Base-by-base conservation (phyloP, 2,113 vertebrate genomes). In the Pithys albifrons region DNA sequence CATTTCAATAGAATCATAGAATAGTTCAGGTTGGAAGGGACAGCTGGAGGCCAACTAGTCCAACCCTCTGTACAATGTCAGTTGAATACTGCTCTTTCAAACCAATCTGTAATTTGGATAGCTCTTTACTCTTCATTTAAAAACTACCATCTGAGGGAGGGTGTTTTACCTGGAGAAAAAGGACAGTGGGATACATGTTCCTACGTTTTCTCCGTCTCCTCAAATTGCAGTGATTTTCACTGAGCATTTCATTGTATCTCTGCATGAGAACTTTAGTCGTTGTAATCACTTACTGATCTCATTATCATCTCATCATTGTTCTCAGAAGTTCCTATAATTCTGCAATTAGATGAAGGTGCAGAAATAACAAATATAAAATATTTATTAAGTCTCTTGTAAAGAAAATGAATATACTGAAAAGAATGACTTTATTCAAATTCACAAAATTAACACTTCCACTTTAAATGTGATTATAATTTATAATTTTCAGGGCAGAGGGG, bases 341-440 rank as follows among this genome's bases (percentile, higher is more conserved):
- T 55, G 48, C 83, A 84, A 79, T 85, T 86, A 88, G 28, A 73
- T 57, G n/a, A 90, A 90, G 31, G 54, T 46, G 35, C 10, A 89
- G 49, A 92, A 94, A 91, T 82, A 89, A 89, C 55, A 95, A 80
- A 90, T 49, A 83, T 43, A 93, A 95, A 91, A 65, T 82, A 91
- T 78, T 95, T 91, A 94, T 19, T 39, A 85, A 72, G 37, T 43
- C 9, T 54, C 31, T 82, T 70, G 27, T 37, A 87, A 92, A 82
- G 70, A 65, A 89, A 81, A 87, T 67, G 7, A 85, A 43, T 65
- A 83, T 27, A 54, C 41, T 76, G n/a, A 52, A 62, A 94, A 73
- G 24, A 85, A 78, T 25, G 13, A 52, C 41, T 41, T 87, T 41
- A 95, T 87, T 87, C 28, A 81, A 72, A 87, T 73, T n/a, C 46